Percentiles rank a stretch among this genome's conserved stretches.
phyloP scores from a whole-genome alignment of 1,140 invertebrate species.

The Hypothenemus hampei region DNA sequence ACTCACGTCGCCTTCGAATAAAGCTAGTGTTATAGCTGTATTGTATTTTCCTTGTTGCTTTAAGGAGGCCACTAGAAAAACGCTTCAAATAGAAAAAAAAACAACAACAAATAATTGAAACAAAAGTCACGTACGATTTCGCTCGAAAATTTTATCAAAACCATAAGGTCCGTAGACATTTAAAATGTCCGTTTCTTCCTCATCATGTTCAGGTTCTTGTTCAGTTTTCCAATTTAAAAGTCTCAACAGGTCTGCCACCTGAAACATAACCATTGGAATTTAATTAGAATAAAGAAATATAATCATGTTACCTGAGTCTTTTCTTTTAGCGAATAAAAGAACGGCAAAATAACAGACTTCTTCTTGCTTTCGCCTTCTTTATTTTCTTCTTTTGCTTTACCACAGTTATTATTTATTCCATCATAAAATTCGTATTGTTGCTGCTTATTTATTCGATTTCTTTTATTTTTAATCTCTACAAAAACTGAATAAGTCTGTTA shows the following conservation, averaged over 20 bases:
- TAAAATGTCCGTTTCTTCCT: too few species aligned
- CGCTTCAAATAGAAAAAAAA: slow-evolving; percentile 2
- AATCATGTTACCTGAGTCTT: slow-evolving; percentile 20
- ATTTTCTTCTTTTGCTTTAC: background rate
- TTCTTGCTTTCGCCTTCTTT: background rate
- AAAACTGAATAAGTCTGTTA: too few species aligned
- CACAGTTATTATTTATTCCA: background rate
- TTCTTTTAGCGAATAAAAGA: background rate
- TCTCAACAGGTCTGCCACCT: too few species aligned
- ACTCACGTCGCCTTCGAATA: slow-evolving; percentile 52
- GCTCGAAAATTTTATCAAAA: background rate
- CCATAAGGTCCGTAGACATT: too few species aligned
- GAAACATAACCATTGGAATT: background rate
- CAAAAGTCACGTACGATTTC: slow-evolving; percentile 8
- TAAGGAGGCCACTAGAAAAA: slow-evolving; percentile 39
- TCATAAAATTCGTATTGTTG: background rate
- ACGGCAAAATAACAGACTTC: background rate
- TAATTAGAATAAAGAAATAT: slow-evolving; percentile 1
- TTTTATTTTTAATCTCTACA: background rate
- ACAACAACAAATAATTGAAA: background rate
- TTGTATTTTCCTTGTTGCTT: slow-evolving; percentile 34
- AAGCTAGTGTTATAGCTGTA: slow-evolving; percentile 44
- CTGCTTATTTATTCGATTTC: background rate
- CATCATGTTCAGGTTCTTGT: too few species aligned
- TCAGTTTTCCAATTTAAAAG: too few species aligned